Evolutionary conservation across 2,797 vertebrate species (phyloP).

Genomic region (Amazona finschi): DNA sequence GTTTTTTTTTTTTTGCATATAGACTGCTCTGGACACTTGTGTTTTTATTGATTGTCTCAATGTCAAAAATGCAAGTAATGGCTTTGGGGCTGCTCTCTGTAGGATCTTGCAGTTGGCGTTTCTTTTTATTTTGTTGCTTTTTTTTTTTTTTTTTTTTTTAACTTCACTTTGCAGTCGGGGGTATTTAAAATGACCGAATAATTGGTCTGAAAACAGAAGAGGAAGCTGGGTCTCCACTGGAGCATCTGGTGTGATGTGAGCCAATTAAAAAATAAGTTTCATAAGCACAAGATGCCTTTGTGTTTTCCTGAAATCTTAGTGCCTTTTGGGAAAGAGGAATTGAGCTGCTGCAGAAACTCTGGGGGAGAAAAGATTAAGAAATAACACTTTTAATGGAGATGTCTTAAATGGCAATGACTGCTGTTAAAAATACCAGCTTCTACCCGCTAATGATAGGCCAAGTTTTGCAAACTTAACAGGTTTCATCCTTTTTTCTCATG

Average conservation of each 20-base stretch:
- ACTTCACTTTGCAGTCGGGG: background rate
- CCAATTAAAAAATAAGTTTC: background rate
- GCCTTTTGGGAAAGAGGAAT: background rate
- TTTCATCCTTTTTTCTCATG: conserved; percentile 7
- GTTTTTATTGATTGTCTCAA: background rate
- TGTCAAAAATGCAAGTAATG: background rate
- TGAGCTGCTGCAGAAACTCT: background rate
- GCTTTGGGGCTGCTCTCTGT: background rate
- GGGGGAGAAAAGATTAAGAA: background rate
- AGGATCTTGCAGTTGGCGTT: background rate
- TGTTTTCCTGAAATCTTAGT: background rate
- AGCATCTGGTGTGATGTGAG: background rate
- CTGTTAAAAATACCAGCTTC: conserved; percentile 15
- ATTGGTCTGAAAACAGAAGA: background rate
- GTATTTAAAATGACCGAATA: background rate
- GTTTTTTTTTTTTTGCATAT: background rate
- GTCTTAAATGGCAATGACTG: background rate
- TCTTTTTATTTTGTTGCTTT: background rate
- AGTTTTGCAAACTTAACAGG: conserved; percentile 42
- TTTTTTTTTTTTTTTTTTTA: background rate
- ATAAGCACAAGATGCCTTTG: background rate
- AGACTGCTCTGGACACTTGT: background rate
- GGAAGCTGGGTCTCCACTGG: background rate
- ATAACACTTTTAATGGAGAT: background rate
- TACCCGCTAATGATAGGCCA: background rate